Percentiles rank a stretch among this genome's conserved stretches.
These are phyloP conservation scores for Planiliza haematocheilus DNA, from an alignment of 2,113 vertebrate genomes.

Conservation along the genomic window DNA sequence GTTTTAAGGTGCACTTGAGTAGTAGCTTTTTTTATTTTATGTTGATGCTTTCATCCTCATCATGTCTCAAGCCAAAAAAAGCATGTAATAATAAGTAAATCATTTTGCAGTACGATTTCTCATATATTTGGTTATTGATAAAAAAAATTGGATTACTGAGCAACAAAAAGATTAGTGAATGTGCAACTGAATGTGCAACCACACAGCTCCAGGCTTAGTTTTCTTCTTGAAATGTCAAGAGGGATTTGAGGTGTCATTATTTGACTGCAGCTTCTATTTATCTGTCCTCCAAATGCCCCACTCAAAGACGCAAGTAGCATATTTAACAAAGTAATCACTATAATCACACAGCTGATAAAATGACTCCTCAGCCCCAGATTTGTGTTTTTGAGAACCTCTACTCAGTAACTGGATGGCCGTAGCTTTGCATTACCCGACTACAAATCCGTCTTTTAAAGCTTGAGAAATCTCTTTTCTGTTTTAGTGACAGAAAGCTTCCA, in stretches of 20 bases:
- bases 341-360: background rate
- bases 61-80: too few relatives aligned
- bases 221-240: conserved; percentile 12
- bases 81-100: too few relatives aligned
- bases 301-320: background rate
- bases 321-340: background rate
- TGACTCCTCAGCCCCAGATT: background rate
- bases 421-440: background rate
- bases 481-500: too few relatives aligned
- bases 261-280: background rate
- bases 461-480: too few relatives aligned
- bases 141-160: background rate
- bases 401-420: background rate
- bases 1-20: background rate
- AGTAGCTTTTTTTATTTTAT: background rate
- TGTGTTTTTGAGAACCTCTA: background rate
- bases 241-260: background rate
- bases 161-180: background rate
- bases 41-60: background rate
- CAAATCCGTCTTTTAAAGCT: too few relatives aligned
- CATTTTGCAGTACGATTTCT: too few relatives aligned
- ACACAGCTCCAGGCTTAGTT: background rate
- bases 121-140: too few relatives aligned
- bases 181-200: background rate
- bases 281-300: background rate